phyloP scores from a whole-genome alignment of 1,140 invertebrate genomes.

The Calliopsis andreniformis region DNA sequence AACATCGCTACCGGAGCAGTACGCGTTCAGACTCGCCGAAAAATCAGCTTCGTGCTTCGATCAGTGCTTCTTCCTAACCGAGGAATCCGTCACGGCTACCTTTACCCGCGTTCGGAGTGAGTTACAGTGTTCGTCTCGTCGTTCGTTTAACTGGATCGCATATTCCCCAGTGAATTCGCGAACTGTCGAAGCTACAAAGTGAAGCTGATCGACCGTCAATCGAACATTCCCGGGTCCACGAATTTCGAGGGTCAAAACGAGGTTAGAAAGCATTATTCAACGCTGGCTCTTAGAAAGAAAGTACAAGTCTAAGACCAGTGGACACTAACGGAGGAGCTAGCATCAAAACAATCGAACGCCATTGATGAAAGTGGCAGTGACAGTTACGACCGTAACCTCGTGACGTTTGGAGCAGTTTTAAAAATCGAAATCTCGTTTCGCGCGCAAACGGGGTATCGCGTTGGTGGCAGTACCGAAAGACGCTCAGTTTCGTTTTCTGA shows the following conservation, averaged over 20 bases:
- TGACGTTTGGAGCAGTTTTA: not conserved
- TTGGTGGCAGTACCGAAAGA: not conserved
- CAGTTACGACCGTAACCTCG: not conserved
- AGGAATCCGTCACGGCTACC: conserved; percentile 4
- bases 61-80: not conserved
- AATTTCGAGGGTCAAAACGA: not conserved
- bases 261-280: not conserved
- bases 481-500: not conserved
- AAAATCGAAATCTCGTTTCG: conserved; percentile 20
- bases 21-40: not conserved
- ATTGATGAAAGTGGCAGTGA: not conserved
- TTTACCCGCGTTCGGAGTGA: conserved; percentile 35
- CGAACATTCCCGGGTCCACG: not conserved
- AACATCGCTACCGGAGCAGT: not conserved
- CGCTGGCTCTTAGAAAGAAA: too few species aligned
- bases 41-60: conserved; percentile 21
- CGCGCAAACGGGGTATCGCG: conserved; percentile 23
- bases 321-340: too few species aligned
- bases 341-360: not conserved
- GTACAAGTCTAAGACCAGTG: too few species aligned
- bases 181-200: not conserved
- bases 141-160: not conserved
- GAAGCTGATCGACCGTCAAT: not conserved
- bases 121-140: conserved; percentile 25
- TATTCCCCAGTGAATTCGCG: not conserved